Evolutionary conservation across 2,113 vertebrate genomes (phyloP), one percentile per base, ranked within the genome.

Genomic region (Odobenus rosmarus): DNA sequence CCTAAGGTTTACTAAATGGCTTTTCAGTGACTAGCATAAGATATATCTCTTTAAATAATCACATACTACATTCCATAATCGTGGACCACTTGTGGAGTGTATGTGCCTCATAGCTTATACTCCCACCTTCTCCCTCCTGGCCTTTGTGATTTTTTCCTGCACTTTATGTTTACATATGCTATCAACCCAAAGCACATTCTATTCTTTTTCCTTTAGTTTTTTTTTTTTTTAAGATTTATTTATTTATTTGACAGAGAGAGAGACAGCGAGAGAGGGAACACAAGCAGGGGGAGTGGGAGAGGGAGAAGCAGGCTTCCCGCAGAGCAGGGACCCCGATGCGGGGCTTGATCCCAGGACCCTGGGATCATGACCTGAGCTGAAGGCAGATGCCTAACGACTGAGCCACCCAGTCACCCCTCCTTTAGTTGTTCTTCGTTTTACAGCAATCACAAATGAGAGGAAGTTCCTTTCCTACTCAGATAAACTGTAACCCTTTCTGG

Each of bases 11-110:
- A 19, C 16, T 24, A 1, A 14, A 19, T 16, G 18, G 49, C 13
- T 46, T 72, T 23, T 23, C 16, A 2, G 18, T 8, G 5, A 46
- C 62, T 69, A 6, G 28, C 3, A 0, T 9, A 3, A 21, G n/a
- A 23, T 13, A 6, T 3, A 5, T 36, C 21, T 69, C 42, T 51
- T 31, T 42, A 16, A 67, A 24, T 5, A 24, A 10, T 36, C 62
- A n/a, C 62, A 3, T 9, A 24, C 62, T 10, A 23, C 55, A 11
- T 81, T 46, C 62, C 23, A 23, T 23, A 46, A n/a, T 3, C 39
- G 2, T 5, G 13, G 0, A 5, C 24, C 15, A 7, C 24, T 13
- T 31, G 46, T 7, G 3, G 0, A 3, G 80, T 1, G 42, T 3
- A 46, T 10, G 5, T 4, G 12, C 81, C 33, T 79, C 72, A 5